These are phyloP conservation scores for Gobionotothen gibberifrons DNA, from an alignment of 2,797 vertebrate genomes.

Conservation along the genomic window DNA sequence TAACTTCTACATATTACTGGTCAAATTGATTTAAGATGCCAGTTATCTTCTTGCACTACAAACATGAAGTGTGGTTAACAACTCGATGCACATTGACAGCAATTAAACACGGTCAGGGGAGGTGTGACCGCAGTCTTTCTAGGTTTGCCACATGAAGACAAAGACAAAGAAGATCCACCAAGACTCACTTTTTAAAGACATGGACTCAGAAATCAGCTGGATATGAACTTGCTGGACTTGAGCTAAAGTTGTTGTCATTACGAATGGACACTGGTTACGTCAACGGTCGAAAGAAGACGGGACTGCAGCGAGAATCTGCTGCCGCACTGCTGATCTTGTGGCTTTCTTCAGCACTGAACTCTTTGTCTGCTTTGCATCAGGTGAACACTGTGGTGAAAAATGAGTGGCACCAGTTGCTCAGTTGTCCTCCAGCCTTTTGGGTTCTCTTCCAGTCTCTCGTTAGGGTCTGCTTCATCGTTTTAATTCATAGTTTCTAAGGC, in stretches of 20 bases:
- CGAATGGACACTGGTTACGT: conserved; percentile 70
- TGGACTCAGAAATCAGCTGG: conserved; percentile 68
- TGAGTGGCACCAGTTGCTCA: conserved; percentile 67
- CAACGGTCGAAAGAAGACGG: conserved; percentile 68
- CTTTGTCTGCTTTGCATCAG: conserved; percentile 79
- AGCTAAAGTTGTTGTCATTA: conserved; percentile 61
- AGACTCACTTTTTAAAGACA: conserved; percentile 69
- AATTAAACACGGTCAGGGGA: conserved; percentile 74
- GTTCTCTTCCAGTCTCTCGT: conserved; percentile 88
- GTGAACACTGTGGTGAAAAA: conserved; percentile 77
- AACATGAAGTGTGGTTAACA: conserved; percentile 48
- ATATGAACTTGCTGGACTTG: conserved; percentile 74
- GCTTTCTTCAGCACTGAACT: conserved; percentile 77
- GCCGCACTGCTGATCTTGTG: conserved; percentile 82
- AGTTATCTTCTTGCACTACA: not conserved
- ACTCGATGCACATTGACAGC: conserved; percentile 77
- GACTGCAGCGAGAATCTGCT: conserved; percentile 53
- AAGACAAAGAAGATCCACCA: conserved; percentile 78
- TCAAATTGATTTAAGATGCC: conserved; percentile 14
- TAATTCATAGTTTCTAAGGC: conserved; percentile 88
- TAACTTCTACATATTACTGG: conserved; percentile 3
- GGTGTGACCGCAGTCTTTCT: conserved; percentile 81
- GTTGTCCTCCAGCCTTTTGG: conserved; percentile 77
- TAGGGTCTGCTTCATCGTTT: conserved; percentile 81
- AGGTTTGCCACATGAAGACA: conserved; percentile 80